Conservation (phyloP, 2,113 vertebrate species). For the Fulica atra region DNA sequence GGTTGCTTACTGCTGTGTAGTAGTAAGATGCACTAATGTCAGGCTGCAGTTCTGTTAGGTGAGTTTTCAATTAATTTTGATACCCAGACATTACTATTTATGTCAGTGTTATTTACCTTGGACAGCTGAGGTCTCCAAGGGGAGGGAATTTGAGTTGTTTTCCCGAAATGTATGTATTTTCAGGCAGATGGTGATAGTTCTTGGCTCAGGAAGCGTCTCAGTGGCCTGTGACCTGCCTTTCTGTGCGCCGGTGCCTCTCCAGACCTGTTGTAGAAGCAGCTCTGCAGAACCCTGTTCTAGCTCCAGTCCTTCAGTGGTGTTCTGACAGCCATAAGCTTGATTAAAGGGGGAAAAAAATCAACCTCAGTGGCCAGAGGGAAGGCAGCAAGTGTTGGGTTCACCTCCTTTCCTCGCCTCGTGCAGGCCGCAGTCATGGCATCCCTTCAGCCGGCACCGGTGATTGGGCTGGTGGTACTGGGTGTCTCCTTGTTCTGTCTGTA, state of each 20-base stretch:
- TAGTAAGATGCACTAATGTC: not conserved
- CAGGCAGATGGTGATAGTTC: not conserved
- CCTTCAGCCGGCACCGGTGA: not conserved
- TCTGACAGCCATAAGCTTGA: not conserved
- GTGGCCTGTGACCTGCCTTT: not conserved
- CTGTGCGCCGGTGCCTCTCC: not conserved
- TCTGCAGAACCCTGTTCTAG: not conserved
- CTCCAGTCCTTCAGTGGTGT: not conserved
- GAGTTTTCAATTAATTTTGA: not conserved
- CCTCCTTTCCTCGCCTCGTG: not conserved
- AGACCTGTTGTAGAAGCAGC: not conserved
- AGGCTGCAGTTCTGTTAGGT: not conserved
- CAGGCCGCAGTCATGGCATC: not conserved
- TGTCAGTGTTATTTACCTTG: not conserved
- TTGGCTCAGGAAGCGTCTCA: not conserved
- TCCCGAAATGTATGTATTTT: not conserved
- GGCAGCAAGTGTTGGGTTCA: not conserved
- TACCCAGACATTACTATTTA: not conserved
- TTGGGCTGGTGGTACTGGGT: not conserved
- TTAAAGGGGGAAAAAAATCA: not conserved
- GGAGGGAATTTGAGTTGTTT: not conserved
- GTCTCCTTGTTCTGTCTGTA: not conserved
- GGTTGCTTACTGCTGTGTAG: not conserved
- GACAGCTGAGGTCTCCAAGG: not conserved
- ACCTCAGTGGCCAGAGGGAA: not conserved